phyloP scores from a whole-genome alignment of 2,888 invertebrate species.

The Chloroclystis v-ata region DNA sequence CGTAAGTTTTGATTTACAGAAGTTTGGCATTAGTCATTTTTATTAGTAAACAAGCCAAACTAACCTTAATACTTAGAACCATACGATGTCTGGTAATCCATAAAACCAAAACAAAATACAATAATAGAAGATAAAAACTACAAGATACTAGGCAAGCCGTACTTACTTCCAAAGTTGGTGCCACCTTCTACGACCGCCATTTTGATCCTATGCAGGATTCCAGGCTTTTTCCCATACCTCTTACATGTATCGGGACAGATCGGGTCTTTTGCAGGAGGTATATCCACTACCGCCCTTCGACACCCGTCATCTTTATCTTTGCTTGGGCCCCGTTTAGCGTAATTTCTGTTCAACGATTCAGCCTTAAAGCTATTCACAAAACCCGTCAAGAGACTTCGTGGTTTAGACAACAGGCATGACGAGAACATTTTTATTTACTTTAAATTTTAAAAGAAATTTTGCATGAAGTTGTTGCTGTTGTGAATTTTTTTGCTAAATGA shows the following conservation, averaged over 20 bases:
- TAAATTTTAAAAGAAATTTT: constrained; percentile 26
- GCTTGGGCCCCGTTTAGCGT: constrained; percentile 36
- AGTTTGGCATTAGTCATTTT: too few relatives aligned
- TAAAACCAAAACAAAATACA: too few relatives aligned
- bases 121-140: too few relatives aligned
- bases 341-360: constrained; percentile 33
- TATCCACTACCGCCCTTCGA: constrained; percentile 53
- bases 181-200: constrained; percentile 62
- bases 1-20: too few relatives aligned
- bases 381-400: constrained; percentile 36
- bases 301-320: constrained; percentile 39
- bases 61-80: too few relatives aligned
- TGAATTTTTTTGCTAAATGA: constrained; percentile 28
- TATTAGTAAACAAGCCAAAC: too few relatives aligned
- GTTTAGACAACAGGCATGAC: constrained; percentile 31
- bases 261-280: constrained; percentile 45
- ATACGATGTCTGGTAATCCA: too few relatives aligned
- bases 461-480: constrained; percentile 41
- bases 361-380: constrained; percentile 24
- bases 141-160: neutral
- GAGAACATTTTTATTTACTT: constrained; percentile 28
- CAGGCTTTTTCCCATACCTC: constrained; percentile 43
- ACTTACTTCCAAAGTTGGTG: constrained; percentile 69
- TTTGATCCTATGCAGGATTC: constrained; percentile 62
- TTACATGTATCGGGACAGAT: constrained; percentile 48